Evolutionary conservation across 35 echinoderm and acorn worm genomes (phyloP).

Genomic region (Ptychodera flava): DNA sequence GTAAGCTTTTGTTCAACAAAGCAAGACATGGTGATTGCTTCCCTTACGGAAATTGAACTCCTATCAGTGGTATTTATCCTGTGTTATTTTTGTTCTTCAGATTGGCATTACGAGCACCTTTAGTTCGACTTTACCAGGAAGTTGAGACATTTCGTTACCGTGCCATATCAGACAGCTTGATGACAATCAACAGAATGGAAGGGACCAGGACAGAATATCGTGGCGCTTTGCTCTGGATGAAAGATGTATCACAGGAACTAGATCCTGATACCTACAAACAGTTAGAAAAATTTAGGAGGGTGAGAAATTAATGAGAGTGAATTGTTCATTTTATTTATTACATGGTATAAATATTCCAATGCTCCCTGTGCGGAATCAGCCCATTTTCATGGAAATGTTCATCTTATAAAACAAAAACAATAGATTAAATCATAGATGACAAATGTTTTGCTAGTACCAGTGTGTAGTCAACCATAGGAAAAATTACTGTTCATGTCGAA

Average conservation of each 20-base stretch:
- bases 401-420: no score
- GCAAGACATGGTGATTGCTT: no score
- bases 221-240: conserved; percentile 94
- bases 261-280: conserved; percentile 99
- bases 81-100: conserved; percentile 49
- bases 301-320: conserved; percentile 11
- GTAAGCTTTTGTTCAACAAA: no score
- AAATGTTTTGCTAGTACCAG: no score
- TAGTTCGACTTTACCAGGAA: conserved; percentile 88
- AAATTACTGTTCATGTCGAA: no score
- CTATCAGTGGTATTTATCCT: no score
- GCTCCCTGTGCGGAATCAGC: no score
- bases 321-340: not conserved
- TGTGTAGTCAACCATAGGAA: no score
- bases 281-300: conserved; percentile 99
- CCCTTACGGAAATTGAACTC: no score
- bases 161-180: conserved; percentile 96
- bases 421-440: no score
- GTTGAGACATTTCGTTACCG: conserved; percentile 97
- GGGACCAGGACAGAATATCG: conserved; percentile 64
- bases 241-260: conserved; percentile 92
- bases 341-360: no score
- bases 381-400: no score
- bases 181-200: conserved; percentile 99
- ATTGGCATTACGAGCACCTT: conserved; percentile 62